Evolutionary conservation across 1,140 invertebrate species (phyloP).

Genomic region (Aporrectodea caliginosa): DNA sequence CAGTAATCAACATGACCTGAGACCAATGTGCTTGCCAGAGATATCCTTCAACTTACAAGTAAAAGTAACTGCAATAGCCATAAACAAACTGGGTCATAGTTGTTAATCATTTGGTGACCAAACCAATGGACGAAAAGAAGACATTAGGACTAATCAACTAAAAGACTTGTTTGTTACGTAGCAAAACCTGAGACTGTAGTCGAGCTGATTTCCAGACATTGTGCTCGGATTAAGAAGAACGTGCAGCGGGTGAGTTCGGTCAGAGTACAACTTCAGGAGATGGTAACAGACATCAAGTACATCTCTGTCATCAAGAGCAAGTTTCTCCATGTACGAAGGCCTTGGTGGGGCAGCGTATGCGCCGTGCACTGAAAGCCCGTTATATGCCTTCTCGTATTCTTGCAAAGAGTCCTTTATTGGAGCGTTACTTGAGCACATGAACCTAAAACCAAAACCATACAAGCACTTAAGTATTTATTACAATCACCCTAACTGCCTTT

Average conservation of each 20-base stretch:
- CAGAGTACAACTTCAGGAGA: constrained; percentile 68
- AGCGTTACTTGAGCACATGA: constrained; percentile 63
- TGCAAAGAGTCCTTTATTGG: constrained; percentile 67
- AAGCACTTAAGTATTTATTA: too few relatives aligned
- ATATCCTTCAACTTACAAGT: too few relatives aligned
- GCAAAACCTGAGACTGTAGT: constrained; percentile 79
- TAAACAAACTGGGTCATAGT: too few relatives aligned
- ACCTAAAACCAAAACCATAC: constrained; percentile 59
- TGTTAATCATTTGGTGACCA: too few relatives aligned
- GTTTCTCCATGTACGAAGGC: constrained; percentile 59
- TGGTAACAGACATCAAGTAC: constrained; percentile 74
- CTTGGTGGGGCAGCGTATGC: constrained; percentile 59
- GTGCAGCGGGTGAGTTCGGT: constrained; percentile 64
- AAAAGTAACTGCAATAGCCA: too few relatives aligned
- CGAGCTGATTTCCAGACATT: constrained; percentile 73
- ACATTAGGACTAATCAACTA: too few relatives aligned
- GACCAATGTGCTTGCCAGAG: too few relatives aligned
- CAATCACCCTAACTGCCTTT: too few relatives aligned
- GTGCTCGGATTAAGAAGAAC: constrained; percentile 70
- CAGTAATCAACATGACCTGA: too few relatives aligned
- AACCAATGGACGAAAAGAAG: too few relatives aligned
- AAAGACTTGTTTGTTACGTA: too few relatives aligned
- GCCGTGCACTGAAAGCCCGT: constrained; percentile 44
- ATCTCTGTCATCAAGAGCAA: constrained; percentile 33
- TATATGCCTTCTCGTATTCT: constrained; percentile 67